Percentiles rank a stretch among this genome's conserved stretches.
phyloP scores from a whole-genome alignment of 2,797 vertebrate genomes.

The Tapera naevia region DNA sequence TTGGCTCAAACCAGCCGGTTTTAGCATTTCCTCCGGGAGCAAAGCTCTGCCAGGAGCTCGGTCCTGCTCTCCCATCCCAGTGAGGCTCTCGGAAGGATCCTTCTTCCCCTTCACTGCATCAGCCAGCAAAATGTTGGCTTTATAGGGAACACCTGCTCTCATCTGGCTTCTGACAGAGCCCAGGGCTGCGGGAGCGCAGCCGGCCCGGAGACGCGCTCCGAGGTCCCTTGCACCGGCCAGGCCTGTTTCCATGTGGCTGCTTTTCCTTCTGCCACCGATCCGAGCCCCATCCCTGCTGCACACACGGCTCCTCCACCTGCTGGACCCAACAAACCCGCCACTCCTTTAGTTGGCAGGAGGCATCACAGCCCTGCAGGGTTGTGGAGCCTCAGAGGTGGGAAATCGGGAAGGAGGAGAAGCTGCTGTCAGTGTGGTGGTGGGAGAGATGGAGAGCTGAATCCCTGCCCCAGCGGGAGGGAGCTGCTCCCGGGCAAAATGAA shows the following conservation, averaged over 20 bases:
- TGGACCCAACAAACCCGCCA: neutral
- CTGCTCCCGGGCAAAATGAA: neutral
- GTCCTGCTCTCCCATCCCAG: neutral
- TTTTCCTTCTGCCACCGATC: rapidly evolving
- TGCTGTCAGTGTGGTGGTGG: neutral
- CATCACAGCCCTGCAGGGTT: neutral
- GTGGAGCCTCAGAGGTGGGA: neutral
- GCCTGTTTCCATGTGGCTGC: neutral
- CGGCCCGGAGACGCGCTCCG: rapidly evolving
- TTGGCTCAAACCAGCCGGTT: neutral
- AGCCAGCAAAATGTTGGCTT: rapidly evolving
- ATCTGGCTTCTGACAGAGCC: neutral
- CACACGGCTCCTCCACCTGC: neutral
- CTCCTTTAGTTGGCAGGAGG: neutral
- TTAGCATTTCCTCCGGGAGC: neutral
- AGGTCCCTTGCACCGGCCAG: rapidly evolving
- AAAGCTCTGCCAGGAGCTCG: neutral
- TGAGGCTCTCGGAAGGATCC: neutral
- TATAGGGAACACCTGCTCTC: neutral
- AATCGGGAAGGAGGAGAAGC: neutral
- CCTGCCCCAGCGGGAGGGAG: neutral
- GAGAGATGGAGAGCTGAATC: neutral
- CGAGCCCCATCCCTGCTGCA: rapidly evolving
- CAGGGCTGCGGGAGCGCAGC: neutral
- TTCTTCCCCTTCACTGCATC: neutral